Conservation (phyloP, 2,113 vertebrate genomes). For the Ivindomyrus marchei region DNA sequence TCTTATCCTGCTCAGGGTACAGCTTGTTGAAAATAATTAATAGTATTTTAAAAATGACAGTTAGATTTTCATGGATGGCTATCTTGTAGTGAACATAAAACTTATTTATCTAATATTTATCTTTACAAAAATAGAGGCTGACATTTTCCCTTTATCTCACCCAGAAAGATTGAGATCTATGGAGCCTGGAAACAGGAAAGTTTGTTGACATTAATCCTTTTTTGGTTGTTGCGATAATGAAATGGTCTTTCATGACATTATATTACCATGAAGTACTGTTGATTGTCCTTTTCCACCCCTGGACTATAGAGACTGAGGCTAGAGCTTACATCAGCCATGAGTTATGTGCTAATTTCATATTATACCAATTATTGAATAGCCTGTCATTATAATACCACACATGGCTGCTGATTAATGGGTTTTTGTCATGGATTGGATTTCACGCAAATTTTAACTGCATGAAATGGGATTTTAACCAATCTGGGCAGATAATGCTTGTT, state of each 20-base stretch:
- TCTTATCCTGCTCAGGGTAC: not conserved
- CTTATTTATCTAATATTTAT: not conserved
- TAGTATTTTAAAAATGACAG: not conserved
- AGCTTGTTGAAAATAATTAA: not conserved
- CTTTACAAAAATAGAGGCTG: not conserved
- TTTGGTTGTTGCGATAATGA: not conserved
- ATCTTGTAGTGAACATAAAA: not conserved
- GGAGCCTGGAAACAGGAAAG: not conserved
- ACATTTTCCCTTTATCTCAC: not conserved
- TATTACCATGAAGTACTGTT: not conserved
- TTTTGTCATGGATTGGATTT: not conserved
- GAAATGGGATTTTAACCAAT: not conserved
- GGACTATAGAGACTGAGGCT: not conserved
- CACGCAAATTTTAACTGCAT: not conserved
- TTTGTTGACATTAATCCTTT: not conserved
- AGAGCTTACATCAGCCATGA: not conserved
- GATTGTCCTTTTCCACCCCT: not conserved
- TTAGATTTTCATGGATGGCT: not conserved
- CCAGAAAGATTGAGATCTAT: not conserved
- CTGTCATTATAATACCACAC: not conserved
- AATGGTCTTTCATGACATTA: not conserved
- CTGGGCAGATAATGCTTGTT: not conserved
- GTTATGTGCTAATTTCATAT: not conserved
- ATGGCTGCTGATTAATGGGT: not conserved
- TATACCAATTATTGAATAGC: not conserved